Base-by-base conservation (phyloP, 2,113 vertebrate genomes). In the Brienomyrus longianalis region DNA sequence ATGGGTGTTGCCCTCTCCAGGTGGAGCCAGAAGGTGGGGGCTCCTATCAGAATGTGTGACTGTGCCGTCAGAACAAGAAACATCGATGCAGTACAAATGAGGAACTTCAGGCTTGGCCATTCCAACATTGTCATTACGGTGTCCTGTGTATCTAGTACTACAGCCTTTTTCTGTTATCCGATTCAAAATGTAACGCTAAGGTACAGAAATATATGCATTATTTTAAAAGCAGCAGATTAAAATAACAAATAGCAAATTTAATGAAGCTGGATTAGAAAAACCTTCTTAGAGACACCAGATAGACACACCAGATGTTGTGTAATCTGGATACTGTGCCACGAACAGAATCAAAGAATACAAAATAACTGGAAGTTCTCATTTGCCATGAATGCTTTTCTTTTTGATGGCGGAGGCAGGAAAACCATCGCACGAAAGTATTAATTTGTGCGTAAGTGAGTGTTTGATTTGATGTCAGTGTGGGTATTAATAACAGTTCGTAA, bases 1-100 rank as follows among this genome's bases (percentile, higher is more conserved):
- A 43, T 89, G 93, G 93, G 88, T 9, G 80, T 83, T 87, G 89
- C 47, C 91, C 88, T 88, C 89, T 77, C 50, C 88, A 87, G 88
- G 87, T 70, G 52, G 52, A 50, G 48, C 84, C 27, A 27, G 51
- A 84, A 90, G 35, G 35, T 39, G 39, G 39, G 39, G 74, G 35
- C 13, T 4, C 19, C 15, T 80, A 48, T 43, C 66, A 9, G 62
- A 88, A 90, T 35, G 31, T 87, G 70, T 43, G 5, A 43, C 19
- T 62, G 85, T 51, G 88, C 80, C 23, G 83, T 84, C 51, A 27
- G 5, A n/a, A 89, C 87, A 87, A 43, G 51, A 89, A 50, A 59
- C 52, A 84, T 80, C 1, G 59, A 87, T 31, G 50, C 13, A 48
- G 35, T 88, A n/a, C 31, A 83, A n/a, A 15, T 74, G 88, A 13